Evolutionary conservation across 2,888 invertebrate genomes (phyloP).

Genomic region (Tachina lurida): DNA sequence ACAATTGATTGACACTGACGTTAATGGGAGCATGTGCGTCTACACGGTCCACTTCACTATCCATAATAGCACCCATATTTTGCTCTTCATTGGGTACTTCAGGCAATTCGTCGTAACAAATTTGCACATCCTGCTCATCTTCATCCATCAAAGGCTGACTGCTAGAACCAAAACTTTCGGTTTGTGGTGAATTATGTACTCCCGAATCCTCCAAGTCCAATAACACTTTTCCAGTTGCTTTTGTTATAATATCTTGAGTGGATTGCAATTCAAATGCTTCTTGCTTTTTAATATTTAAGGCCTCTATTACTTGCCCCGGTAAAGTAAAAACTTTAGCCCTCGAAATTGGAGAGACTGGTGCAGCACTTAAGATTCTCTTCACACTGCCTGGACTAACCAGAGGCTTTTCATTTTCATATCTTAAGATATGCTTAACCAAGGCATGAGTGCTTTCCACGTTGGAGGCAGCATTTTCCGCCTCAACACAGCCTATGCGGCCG

Average conservation of each 20-base stretch:
- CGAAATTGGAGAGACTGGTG: slow-evolving; percentile 49
- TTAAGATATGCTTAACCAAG: slow-evolving; percentile 82
- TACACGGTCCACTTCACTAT: slow-evolving; percentile 74
- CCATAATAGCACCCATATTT: slow-evolving; percentile 76
- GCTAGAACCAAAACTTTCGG: slow-evolving; percentile 65
- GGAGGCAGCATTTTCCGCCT: slow-evolving; percentile 80
- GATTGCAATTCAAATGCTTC: slow-evolving; percentile 74
- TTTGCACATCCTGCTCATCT: slow-evolving; percentile 81
- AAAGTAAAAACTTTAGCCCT: slow-evolving; percentile 29
- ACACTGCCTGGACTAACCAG: slow-evolving; percentile 82
- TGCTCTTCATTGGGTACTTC: slow-evolving; percentile 81
- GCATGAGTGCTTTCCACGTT: slow-evolving; percentile 83
- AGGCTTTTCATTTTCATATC: slow-evolving; percentile 81
- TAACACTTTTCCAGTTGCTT: slow-evolving; percentile 72
- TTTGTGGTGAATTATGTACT: slow-evolving; percentile 68
- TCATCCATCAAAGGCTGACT: slow-evolving; percentile 76
- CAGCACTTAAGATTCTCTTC: slow-evolving; percentile 76
- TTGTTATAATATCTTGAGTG: slow-evolving; percentile 75
- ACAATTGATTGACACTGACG: slow-evolving; percentile 75
- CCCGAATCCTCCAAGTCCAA: slow-evolving; percentile 67
- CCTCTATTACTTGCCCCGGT: slow-evolving; percentile 61
- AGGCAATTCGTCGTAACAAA: slow-evolving; percentile 80
- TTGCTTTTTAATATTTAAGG: slow-evolving; percentile 51
- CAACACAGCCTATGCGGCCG: slow-evolving; percentile 82
- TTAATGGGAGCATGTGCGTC: slow-evolving; percentile 76